Conservation (phyloP, 2,888 invertebrate genomes). For the Caprella mutica region DNA sequence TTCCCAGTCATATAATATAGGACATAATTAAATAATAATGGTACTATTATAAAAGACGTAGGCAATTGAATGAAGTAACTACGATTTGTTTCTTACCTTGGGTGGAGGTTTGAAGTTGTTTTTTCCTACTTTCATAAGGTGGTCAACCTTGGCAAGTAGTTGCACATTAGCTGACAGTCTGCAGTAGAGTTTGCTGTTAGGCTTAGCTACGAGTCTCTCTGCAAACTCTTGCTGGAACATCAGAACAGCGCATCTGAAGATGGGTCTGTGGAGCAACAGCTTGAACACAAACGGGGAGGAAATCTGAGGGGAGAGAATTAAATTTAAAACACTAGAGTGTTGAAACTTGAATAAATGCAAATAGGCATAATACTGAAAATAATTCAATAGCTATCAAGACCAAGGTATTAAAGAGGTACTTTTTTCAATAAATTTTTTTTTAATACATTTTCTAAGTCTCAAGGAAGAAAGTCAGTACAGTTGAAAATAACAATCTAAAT, state of each 20-base stretch:
- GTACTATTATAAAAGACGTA: too few relatives aligned
- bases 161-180: slow-evolving; percentile 93
- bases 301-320: slow-evolving; percentile 45
- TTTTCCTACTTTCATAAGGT: slow-evolving; percentile 93
- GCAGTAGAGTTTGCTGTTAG: slow-evolving; percentile 94
- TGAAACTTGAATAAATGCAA: too few relatives aligned
- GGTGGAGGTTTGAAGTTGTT: slow-evolving; percentile 98
- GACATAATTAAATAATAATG: too few relatives aligned
- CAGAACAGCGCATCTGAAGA: slow-evolving; percentile 74
- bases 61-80: too few relatives aligned
- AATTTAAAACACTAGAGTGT: background rate
- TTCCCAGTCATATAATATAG: too few relatives aligned
- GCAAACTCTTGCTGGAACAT: slow-evolving; percentile 99
- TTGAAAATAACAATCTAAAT: too few relatives aligned
- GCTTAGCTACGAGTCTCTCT: slow-evolving; percentile 86
- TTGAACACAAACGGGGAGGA: slow-evolving; percentile 94
- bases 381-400: too few relatives aligned
- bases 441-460: too few relatives aligned
- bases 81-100: slow-evolving; percentile 70
- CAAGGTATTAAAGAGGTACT: too few relatives aligned
- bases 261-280: slow-evolving; percentile 61
- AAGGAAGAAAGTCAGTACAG: too few relatives aligned
- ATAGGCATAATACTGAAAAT: too few relatives aligned
- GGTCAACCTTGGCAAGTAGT: slow-evolving; percentile 81
- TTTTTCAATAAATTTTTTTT: too few relatives aligned